A percentile compares a stretch with the other conserved stretches of the same genome.
Conservation (phyloP, 1,140 invertebrate genomes). For the Ridgeia piscesae region DNA sequence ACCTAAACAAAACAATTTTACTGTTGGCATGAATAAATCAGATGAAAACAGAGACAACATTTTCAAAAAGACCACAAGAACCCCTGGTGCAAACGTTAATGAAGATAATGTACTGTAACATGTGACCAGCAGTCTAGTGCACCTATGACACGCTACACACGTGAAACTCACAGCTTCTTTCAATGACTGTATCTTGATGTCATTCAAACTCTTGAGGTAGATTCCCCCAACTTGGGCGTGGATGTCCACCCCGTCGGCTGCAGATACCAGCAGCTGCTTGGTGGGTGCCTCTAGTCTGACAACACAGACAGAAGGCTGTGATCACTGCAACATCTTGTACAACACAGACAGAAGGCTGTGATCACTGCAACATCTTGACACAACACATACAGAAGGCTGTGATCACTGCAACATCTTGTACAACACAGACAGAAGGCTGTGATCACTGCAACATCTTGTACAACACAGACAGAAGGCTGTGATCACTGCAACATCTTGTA, state of each 20-base stretch:
- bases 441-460: too few species aligned
- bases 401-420: too few species aligned
- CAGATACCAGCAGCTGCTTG: background rate
- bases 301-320: background rate
- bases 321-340: background rate
- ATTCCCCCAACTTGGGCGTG: background rate
- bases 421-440: too few species aligned
- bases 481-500: too few species aligned
- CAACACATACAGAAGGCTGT: too few species aligned
- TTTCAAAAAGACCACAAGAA: background rate
- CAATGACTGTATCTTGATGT: constrained; percentile 15
- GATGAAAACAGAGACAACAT: background rate
- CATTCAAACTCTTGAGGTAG: background rate
- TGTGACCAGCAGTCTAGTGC: background rate
- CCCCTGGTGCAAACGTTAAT: background rate
- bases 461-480: too few species aligned
- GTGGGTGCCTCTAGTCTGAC: constrained; percentile 11
- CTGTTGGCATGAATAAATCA: background rate
- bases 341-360: too few species aligned
- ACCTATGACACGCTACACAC: background rate
- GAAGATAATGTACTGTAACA: background rate
- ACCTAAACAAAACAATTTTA: background rate
- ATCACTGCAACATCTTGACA: too few species aligned
- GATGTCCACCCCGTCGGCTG: background rate
- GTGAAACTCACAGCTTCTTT: background rate